Percentiles rank a stretch among this genome's conserved stretches.
Conservation (phyloP, 2,113 vertebrate species). For the Capricornis sumatraensis region DNA sequence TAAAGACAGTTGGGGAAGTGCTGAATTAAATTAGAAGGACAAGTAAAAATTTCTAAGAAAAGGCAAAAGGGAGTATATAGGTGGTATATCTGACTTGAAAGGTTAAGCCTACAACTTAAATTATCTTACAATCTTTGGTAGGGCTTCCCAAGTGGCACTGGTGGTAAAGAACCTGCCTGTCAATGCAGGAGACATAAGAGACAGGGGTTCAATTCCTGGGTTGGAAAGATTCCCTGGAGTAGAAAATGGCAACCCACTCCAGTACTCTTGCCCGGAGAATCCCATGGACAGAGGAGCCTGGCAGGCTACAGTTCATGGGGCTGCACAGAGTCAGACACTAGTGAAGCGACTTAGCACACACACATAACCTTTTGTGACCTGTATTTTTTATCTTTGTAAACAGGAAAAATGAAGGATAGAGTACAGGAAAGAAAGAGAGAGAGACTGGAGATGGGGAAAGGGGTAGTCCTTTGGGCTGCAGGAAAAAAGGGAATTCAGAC, state of each 20-base stretch:
- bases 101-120: not conserved
- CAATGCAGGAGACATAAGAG: not conserved
- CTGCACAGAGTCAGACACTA: not conserved
- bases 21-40: not conserved
- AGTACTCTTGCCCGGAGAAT: not conserved
- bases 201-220: not conserved
- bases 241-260: not conserved
- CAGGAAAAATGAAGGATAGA: not conserved
- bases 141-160: not conserved
- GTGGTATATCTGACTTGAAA: not conserved
- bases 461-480: not conserved
- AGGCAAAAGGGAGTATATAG: not conserved
- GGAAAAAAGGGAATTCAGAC: not conserved
- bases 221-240: not conserved
- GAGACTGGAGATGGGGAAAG: not conserved
- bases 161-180: not conserved
- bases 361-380: not conserved
- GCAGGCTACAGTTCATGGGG: not conserved
- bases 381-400: not conserved
- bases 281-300: not conserved
- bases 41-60: not conserved
- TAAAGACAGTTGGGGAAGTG: not conserved
- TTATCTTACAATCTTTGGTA: not conserved
- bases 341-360: not conserved
- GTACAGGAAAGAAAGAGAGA: not conserved